Evolutionary conservation across 2,888 invertebrate species (phyloP), one percentile per base, ranked within the genome.

Genomic region (Caradrina clavipalpis): DNA sequence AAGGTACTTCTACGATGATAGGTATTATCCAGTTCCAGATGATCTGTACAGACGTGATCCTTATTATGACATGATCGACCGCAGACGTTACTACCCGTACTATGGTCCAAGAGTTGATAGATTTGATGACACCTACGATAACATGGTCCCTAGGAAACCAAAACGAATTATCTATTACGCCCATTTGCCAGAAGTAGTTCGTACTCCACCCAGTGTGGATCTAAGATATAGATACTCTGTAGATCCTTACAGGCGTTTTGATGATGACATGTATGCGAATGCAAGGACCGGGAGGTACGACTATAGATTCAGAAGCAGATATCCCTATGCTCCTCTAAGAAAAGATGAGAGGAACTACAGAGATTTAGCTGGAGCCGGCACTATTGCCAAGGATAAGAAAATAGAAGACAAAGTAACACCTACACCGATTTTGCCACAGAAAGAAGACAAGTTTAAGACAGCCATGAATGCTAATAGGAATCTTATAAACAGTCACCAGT

Each of bases 111-210:
- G 92, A 82, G 86, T 93, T 2, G 95, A 95, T 67, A 90, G 95
- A 83, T 96, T 92, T 81, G 96, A 96, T 69, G 95, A 95, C 35
- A 82, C 85, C 3, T 93, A 94, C 65, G 95, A 96, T 76, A 94
- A 93, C 80, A 89, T 88, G 68, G 87, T 94, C 11, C 92, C 95
- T 3, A 89, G 95, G 63, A 96, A 96, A 85, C 96, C 96, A 10
- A 96, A 96, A 83, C 95, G 97, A 69, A 97, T 97, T 65, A 97
- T 97, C 68, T 97, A 97, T 86, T 97, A 97, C 81, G 97, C 97
- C 0, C 97, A 97, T 86, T 90, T 97, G 39, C 97, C 97, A 13
- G 97, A 97, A 89, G 96, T 97, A 5, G 97, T 97, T 0, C 93
- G 97, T 63, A 96, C 97, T 26, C 97, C 97, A 22, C 96, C 97